Evolutionary conservation across 2,113 vertebrate genomes (phyloP).

Genomic region (Lota lota): DNA sequence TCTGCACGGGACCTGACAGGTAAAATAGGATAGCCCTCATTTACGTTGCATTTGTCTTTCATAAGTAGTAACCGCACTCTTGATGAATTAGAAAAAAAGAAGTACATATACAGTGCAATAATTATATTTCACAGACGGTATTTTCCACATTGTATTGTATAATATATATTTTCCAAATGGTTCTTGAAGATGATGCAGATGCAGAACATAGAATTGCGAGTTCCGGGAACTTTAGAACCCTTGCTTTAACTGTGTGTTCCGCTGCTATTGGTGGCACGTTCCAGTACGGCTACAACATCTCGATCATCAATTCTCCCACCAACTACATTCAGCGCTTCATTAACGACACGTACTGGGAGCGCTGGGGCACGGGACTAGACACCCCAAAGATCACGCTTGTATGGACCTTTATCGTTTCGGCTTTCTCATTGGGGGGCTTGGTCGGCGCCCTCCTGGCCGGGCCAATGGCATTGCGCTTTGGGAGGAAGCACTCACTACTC

Average conservation of each 20-base stretch:
- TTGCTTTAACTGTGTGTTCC: slow-evolving; percentile 81
- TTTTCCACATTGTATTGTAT: not conserved
- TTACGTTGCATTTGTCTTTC: too few relatives aligned
- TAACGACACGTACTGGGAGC: slow-evolving; percentile 78
- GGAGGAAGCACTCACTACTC: slow-evolving; percentile 89
- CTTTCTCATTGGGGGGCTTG: slow-evolving; percentile 84
- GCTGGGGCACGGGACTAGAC: slow-evolving; percentile 70
- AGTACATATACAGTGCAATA: not conserved
- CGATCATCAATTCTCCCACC: slow-evolving; percentile 87
- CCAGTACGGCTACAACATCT: slow-evolving; percentile 90
- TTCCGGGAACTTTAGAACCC: slow-evolving; percentile 65
- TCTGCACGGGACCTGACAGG: too few relatives aligned
- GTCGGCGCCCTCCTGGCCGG: slow-evolving; percentile 80
- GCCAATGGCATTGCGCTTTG: slow-evolving; percentile 80
- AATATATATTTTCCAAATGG: slow-evolving; percentile 24
- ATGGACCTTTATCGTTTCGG: slow-evolving; percentile 86
- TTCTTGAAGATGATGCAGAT: not conserved
- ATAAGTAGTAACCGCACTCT: too few relatives aligned
- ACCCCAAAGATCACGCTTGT: slow-evolving; percentile 74
- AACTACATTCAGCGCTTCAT: slow-evolving; percentile 85
- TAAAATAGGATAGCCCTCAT: too few relatives aligned
- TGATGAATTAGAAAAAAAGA: too few relatives aligned
- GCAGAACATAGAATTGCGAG: slow-evolving; percentile 44
- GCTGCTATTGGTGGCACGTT: slow-evolving; percentile 88
- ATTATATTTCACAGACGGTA: not conserved